Conservation (phyloP, 2,888 invertebrate species). For the Anoncus sp. region DNA sequence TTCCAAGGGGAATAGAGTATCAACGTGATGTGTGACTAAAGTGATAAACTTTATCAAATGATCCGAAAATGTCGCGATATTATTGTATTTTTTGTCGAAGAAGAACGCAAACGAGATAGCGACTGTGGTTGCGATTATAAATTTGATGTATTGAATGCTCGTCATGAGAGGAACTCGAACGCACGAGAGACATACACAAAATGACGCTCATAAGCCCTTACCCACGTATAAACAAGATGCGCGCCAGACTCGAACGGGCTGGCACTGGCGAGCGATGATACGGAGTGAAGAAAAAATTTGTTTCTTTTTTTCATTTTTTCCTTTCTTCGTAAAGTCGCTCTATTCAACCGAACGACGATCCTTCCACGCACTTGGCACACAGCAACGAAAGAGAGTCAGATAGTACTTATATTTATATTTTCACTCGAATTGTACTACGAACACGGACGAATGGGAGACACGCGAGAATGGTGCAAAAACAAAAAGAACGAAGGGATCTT, state of each 20-base stretch:
- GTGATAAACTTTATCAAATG: conserved; percentile 22
- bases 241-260: conserved; percentile 6
- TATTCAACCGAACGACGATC: neutral
- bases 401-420: conserved; percentile 50
- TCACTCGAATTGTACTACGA: conserved; percentile 50
- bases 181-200: conserved; percentile 5
- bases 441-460: conserved; percentile 17
- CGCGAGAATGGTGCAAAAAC: conserved; percentile 10
- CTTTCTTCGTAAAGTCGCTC: conserved; percentile 4
- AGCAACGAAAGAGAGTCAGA: conserved; percentile 37
- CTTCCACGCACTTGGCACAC: conserved; percentile 8
- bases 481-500: neutral
- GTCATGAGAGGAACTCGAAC: conserved; percentile 45
- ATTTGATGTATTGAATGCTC: conserved; percentile 39
- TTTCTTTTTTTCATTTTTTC: neutral
- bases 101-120: conserved; percentile 42
- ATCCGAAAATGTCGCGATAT: conserved; percentile 22
- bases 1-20: conserved; percentile 2
- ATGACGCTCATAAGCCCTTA: conserved; percentile 1
- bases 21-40: neutral
- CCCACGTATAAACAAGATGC: neutral
- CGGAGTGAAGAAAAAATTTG: neutral
- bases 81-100: conserved; percentile 41
- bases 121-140: conserved; percentile 41
- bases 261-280: neutral